These are phyloP conservation scores for Neotoxoptera formosana DNA, from an alignment of 1,140 invertebrate genomes.

Conservation along the genomic window DNA sequence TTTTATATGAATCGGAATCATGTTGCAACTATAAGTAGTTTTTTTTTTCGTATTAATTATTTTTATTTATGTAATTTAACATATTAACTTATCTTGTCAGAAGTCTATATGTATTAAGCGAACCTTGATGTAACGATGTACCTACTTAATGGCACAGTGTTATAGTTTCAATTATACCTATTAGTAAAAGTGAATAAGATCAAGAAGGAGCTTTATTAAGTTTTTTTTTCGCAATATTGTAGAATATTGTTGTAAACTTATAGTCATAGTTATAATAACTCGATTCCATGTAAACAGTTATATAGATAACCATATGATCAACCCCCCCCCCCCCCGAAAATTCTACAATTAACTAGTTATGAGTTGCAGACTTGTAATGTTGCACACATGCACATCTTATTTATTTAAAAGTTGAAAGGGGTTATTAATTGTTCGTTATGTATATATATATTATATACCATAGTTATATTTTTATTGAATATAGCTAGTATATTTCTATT, in stretches of 20 bases:
- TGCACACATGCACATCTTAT: neutral
- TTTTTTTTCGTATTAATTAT: too few relatives aligned
- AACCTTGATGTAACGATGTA: neutral
- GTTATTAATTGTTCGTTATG: neutral
- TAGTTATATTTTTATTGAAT: neutral
- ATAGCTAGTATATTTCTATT: neutral
- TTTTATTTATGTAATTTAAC: neutral
- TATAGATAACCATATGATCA: too few relatives aligned
- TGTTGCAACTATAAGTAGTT: neutral
- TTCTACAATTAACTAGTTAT: neutral
- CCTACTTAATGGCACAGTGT: neutral
- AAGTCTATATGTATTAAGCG: neutral
- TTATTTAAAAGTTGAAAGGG: neutral
- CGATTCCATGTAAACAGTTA: neutral
- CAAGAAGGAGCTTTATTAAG: neutral
- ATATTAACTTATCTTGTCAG: neutral
- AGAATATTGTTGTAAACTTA: neutral
- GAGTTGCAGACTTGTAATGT: neutral
- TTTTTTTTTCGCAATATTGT: neutral
- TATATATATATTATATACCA: neutral
- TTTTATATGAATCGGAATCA: neutral
- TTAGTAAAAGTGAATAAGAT: neutral
- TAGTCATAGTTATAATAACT: too few relatives aligned
- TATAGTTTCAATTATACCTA: neutral
- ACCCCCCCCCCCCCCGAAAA: too few relatives aligned